Percentiles rank a stretch among this genome's conserved stretches.
Conservation (phyloP, 2,888 invertebrate genomes). For the Beris chalybata region DNA sequence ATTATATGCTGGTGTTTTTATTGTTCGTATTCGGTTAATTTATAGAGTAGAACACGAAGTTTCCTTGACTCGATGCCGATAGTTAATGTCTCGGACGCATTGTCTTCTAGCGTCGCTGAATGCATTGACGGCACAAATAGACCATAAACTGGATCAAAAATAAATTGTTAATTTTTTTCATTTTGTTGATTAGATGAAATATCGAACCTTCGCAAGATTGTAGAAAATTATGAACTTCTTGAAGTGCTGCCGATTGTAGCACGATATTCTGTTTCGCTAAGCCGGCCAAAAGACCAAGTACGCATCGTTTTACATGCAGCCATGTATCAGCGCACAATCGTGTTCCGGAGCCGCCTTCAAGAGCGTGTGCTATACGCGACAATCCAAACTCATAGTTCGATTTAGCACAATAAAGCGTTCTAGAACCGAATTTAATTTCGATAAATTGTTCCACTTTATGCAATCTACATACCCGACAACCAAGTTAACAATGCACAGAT, state of each 20-base stretch:
- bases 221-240: constrained; percentile 82
- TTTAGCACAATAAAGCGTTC: constrained; percentile 95
- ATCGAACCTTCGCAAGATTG: constrained; percentile 79
- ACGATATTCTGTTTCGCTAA: constrained; percentile 83
- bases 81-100: constrained; percentile 50
- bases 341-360: constrained; percentile 59
- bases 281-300: constrained; percentile 83
- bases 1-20: background rate
- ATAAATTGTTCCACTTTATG: background rate
- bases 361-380: constrained; percentile 93
- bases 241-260: constrained; percentile 75
- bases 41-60: constrained; percentile 50
- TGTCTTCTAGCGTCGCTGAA: constrained; percentile 48
- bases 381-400: constrained; percentile 99
- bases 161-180: background rate
- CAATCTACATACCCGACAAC: constrained; percentile 77
- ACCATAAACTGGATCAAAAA: constrained; percentile 48
- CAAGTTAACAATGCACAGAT: constrained; percentile 96
- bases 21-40: constrained; percentile 53
- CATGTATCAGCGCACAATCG: constrained; percentile 98
- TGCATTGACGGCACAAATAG: constrained; percentile 53
- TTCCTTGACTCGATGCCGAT: constrained; percentile 55
- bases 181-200: too few species aligned
- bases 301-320: constrained; percentile 96
- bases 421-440: constrained; percentile 48